A percentile compares a stretch with the other conserved stretches of the same genome.
These are phyloP conservation scores for Meandrina meandrites DNA, from an alignment of 92 coral and sea anemone genomes.

Conservation along the genomic window DNA sequence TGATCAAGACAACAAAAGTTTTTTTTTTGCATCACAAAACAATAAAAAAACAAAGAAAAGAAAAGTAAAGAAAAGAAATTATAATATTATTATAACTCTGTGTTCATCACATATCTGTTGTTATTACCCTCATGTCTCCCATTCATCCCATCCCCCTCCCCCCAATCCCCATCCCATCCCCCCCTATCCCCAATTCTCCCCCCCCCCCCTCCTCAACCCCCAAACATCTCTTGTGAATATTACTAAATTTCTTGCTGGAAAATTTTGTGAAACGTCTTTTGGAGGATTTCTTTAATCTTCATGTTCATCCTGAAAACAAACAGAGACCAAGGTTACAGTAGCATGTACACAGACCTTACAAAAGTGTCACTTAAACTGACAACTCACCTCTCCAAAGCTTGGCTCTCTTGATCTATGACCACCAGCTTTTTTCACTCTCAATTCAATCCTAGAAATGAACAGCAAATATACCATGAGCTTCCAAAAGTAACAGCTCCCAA, in stretches of 20 bases:
- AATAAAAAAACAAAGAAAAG: too few relatives aligned
- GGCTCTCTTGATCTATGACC: slow-evolving; percentile 91
- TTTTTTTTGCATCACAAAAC: too few relatives aligned
- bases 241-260: background rate
- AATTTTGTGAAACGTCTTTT: background rate
- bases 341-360: background rate
- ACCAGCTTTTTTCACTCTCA: slow-evolving; percentile 86
- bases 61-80: too few relatives aligned
- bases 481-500: background rate
- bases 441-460: slow-evolving; percentile 63
- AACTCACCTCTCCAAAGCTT: slow-evolving; percentile 82
- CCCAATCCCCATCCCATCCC: background rate
- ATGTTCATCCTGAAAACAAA: slow-evolving; percentile 46
- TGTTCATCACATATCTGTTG: too few relatives aligned
- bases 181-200: too few relatives aligned
- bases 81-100: too few relatives aligned
- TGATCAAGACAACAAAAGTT: too few relatives aligned
- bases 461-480: background rate
- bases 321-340: background rate
- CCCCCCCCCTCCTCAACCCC: background rate
- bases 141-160: background rate
- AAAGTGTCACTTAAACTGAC: too few relatives aligned
- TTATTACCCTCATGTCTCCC: background rate
- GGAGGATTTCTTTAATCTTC: slow-evolving; percentile 37
- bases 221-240: background rate